Evolutionary conservation across 2,797 vertebrate genomes (phyloP).

Genomic region (Tauraco hartlaubi): DNA sequence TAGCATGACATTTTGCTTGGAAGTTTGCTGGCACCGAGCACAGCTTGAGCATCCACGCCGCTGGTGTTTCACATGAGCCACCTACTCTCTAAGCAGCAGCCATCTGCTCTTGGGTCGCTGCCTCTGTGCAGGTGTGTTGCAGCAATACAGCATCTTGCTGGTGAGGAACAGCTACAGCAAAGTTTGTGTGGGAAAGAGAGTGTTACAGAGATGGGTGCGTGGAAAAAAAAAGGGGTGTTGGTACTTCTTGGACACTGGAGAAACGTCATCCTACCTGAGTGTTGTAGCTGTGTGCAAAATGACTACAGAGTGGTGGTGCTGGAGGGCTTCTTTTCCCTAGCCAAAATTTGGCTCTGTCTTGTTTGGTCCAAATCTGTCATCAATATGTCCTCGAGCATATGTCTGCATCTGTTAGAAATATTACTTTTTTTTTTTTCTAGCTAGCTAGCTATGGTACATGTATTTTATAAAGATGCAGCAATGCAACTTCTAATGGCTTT

Average conservation of each 20-base stretch:
- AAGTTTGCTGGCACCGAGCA: background rate
- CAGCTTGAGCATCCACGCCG: rapidly evolving
- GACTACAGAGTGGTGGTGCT: background rate
- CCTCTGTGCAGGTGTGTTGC: background rate
- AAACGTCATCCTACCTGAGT: rapidly evolving
- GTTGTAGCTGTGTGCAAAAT: background rate
- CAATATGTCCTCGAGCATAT: background rate
- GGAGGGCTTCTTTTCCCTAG: background rate
- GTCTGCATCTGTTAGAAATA: background rate
- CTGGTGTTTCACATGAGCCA: background rate
- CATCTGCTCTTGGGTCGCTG: background rate
- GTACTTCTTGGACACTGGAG: background rate
- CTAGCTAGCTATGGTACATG: background rate
- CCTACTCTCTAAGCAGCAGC: background rate
- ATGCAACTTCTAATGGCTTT: background rate
- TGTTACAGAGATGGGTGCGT: background rate
- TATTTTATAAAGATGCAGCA: background rate
- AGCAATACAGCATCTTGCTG: background rate
- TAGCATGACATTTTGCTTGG: background rate
- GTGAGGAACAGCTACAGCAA: background rate
- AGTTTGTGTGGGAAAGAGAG: background rate
- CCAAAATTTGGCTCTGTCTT: background rate
- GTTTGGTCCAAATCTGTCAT: background rate
- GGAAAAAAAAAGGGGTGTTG: background rate
- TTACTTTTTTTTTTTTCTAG: background rate